Evolutionary conservation across 2,888 invertebrate species (phyloP).

Genomic region (Flexamia atlantica): DNA sequence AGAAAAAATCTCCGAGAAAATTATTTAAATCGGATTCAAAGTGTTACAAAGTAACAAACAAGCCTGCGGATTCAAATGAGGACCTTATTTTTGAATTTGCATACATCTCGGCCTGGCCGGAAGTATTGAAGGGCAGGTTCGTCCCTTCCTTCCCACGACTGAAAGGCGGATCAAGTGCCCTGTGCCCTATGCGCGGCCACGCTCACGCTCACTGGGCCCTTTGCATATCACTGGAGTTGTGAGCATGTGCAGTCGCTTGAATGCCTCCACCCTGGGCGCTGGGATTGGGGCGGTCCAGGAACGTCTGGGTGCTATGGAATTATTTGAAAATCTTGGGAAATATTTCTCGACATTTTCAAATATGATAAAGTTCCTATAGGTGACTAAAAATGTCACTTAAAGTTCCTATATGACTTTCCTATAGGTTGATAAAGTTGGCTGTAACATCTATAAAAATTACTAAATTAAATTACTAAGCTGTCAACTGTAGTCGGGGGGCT

Average conservation of each 20-base stretch:
- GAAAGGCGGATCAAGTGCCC: neutral
- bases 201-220: neutral
- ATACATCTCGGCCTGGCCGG: slow-evolving; percentile 35
- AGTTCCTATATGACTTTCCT: no score
- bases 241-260: slow-evolving; percentile 4
- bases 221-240: slow-evolving; percentile 28
- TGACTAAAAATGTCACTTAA: no score
- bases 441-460: no score
- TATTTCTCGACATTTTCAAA: no score
- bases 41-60: slow-evolving; percentile 47
- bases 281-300: neutral
- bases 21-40: slow-evolving; percentile 37
- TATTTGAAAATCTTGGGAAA: no score
- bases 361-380: no score
- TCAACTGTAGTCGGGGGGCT: no score
- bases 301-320: no score
- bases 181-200: slow-evolving; percentile 11
- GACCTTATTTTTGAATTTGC: slow-evolving; percentile 27
- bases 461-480: no score
- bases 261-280: neutral
- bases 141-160: slow-evolving; percentile 38
- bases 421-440: no score
- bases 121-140: slow-evolving; percentile 35
- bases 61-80: slow-evolving; percentile 40
- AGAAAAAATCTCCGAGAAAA: neutral